Evolutionary conservation across 2,888 invertebrate species (phyloP).

Genomic region (Pterostichus madidus): DNA sequence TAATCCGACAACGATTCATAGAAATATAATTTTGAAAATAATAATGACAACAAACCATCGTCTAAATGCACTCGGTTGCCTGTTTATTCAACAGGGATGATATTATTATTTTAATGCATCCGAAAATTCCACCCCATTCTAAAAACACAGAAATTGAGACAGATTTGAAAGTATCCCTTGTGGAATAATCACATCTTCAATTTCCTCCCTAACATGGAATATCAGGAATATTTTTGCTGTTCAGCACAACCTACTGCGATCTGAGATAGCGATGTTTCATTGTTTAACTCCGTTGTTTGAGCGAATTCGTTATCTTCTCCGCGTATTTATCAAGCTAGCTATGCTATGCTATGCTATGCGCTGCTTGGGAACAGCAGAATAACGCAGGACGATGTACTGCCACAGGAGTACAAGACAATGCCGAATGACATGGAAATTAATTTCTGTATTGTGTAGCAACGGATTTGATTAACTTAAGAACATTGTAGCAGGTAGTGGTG

Average conservation of each 20-base stretch:
- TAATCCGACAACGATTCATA: no score
- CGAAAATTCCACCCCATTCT: no score
- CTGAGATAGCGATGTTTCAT: conserved; percentile 45
- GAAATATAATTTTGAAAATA: no score
- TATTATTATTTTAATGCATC: no score
- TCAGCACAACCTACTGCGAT: neutral
- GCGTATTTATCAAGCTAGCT: conserved; percentile 48
- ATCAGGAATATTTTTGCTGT: conserved; percentile 14
- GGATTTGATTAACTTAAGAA: conserved; percentile 50
- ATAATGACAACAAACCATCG: no score
- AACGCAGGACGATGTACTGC: conserved; percentile 27
- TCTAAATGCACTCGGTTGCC: no score
- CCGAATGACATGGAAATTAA: conserved; percentile 53
- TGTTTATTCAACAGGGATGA: no score
- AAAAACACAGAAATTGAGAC: neutral
- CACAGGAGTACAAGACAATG: conserved; percentile 16
- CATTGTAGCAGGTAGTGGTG: conserved; percentile 31
- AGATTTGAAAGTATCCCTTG: conserved; percentile 13
- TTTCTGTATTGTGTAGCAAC: conserved; percentile 8
- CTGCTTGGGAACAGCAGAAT: conserved; percentile 13
- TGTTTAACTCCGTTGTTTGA: conserved; percentile 49
- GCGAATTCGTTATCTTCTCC: conserved; percentile 47
- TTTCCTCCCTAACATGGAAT: neutral
- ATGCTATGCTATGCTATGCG: neutral
- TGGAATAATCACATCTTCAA: conserved; percentile 43